Conservation (phyloP, 2,888 invertebrate genomes). For the Cistogaster globosa region DNA sequence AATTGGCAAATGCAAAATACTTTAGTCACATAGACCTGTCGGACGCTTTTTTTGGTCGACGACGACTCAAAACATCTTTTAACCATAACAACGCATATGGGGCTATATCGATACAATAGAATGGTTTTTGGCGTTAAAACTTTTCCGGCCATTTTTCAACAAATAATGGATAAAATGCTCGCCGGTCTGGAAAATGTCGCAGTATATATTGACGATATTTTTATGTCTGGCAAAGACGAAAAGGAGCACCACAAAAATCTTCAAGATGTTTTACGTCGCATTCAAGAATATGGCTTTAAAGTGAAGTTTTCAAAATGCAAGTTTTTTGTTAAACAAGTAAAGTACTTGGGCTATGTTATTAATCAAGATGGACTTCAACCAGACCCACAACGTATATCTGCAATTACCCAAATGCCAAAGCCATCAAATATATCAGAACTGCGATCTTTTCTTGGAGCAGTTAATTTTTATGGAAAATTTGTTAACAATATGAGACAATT, state of each 20-base stretch:
- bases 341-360: background rate
- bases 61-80: conserved; percentile 11
- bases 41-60: conserved; percentile 9
- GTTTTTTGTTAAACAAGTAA: background rate
- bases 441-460: no score
- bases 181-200: background rate
- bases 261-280: background rate
- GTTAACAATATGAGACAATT: no score
- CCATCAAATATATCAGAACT: no score
- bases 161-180: no score
- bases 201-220: background rate
- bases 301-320: background rate
- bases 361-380: background rate
- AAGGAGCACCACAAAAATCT: background rate
- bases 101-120: conserved; percentile 1
- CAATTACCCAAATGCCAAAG: background rate
- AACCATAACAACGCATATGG: conserved; percentile 8
- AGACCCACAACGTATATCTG: background rate
- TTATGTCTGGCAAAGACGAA: background rate
- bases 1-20: background rate
- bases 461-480: no score
- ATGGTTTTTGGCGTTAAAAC: background rate
- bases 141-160: background rate
- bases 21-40: conserved; percentile 12
- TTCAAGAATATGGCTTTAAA: background rate